Conservation (phyloP, 92 coral and sea anemone species). For the Actinostola sp. region DNA sequence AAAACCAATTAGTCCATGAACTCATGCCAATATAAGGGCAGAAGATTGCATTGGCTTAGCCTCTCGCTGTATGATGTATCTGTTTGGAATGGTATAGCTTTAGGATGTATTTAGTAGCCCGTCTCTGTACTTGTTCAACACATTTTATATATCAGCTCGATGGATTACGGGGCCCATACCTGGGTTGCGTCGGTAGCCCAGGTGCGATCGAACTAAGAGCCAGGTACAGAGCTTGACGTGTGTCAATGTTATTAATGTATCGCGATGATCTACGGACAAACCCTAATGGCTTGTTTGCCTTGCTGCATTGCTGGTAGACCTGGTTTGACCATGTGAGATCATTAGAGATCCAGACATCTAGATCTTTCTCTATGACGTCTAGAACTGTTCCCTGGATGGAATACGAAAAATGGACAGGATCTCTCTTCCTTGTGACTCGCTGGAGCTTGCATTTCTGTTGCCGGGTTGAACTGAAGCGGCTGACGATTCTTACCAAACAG, state of each 20-base stretch:
- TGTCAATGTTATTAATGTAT: slow-evolving; percentile 1
- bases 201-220: slow-evolving; percentile 32
- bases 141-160: not conserved
- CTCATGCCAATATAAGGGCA: slow-evolving; percentile 13
- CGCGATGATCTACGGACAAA: slow-evolving; percentile 2
- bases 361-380: not conserved
- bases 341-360: slow-evolving; percentile 40
- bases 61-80: slow-evolving; percentile 3
- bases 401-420: not conserved
- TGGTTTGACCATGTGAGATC: slow-evolving; percentile 44
- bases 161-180: slow-evolving; percentile 16
- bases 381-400: not conserved
- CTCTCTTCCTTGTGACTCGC: not conserved
- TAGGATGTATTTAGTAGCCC: slow-evolving; percentile 10
- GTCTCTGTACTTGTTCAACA: slow-evolving; percentile 4
- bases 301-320: slow-evolving; percentile 14
- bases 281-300: slow-evolving; percentile 37
- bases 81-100: slow-evolving; percentile 4
- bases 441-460: not conserved
- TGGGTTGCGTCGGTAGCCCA: slow-evolving; percentile 24
- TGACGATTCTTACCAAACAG: not conserved
- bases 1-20: not conserved
- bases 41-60: not conserved
- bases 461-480: not conserved
- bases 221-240: slow-evolving; percentile 17